Percentiles rank a stretch among this genome's conserved stretches.
Evolutionary conservation across 2,797 vertebrate genomes (phyloP).

Genomic region (Sebastes aleutianus): DNA sequence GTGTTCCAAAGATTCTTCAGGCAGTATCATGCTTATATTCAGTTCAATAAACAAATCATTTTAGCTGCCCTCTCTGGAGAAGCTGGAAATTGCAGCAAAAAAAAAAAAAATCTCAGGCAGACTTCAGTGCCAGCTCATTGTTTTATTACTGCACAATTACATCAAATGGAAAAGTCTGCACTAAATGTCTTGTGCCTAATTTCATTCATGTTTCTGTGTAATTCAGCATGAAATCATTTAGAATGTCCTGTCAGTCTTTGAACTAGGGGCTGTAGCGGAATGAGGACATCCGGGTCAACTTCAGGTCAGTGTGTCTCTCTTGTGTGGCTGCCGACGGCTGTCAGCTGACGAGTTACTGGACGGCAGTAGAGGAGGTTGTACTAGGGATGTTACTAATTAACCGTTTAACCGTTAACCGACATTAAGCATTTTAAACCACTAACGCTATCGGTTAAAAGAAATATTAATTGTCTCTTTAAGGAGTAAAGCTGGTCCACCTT

Average conservation of each 20-base stretch:
- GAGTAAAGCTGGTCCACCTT: no score
- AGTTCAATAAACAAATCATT: neutral
- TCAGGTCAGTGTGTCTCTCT: neutral
- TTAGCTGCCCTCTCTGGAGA: neutral
- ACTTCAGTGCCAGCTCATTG: neutral
- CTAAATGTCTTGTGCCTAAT: neutral
- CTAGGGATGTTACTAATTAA: no score
- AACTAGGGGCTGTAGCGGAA: neutral
- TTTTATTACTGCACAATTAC: neutral
- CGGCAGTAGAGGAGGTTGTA: neutral
- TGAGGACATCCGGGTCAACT: neutral
- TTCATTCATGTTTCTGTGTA: neutral
- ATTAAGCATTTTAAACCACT: no score
- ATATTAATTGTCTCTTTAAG: no score
- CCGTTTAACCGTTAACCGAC: no score
- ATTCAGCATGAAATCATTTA: neutral
- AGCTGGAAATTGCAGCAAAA: neutral
- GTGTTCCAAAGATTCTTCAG: constrained; percentile 1
- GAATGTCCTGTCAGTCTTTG: neutral
- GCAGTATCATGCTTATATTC: neutral
- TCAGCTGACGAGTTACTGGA: neutral
- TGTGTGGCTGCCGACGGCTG: neutral
- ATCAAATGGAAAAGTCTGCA: neutral
- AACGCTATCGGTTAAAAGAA: no score
- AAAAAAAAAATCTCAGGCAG: neutral